Conservation (phyloP, 1,140 invertebrate genomes). For the Linepithema humile region DNA sequence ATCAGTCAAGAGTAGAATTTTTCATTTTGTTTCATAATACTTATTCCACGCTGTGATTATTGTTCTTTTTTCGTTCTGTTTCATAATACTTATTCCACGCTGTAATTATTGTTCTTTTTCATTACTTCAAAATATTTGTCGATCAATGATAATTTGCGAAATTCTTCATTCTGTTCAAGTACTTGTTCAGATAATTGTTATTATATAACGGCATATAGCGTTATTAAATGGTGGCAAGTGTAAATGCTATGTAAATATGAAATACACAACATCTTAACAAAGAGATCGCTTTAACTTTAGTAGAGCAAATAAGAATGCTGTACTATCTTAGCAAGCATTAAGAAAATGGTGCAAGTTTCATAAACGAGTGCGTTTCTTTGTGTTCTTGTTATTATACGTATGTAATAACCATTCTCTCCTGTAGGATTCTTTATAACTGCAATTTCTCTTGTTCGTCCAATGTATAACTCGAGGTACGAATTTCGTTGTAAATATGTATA, state of each 20-base stretch:
- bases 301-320: conserved; percentile 11
- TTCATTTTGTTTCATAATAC: not conserved
- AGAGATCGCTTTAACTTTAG: conserved; percentile 29
- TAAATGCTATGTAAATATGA: not conserved
- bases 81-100: not conserved
- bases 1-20: not conserved
- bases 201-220: no score
- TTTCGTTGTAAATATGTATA: not conserved
- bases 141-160: not conserved
- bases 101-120: not conserved
- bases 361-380: conserved; percentile 2
- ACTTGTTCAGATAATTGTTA: not conserved
- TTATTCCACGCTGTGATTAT: not conserved
- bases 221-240: not conserved
- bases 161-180: not conserved
- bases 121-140: no score
- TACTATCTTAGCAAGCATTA: conserved; percentile 17
- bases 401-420: not conserved
- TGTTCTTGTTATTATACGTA: conserved; percentile 13
- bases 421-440: conserved; percentile 28
- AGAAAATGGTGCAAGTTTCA: conserved; percentile 22
- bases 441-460: conserved; percentile 36
- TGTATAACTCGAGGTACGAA: not conserved
- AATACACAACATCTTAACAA: conserved; percentile 10
- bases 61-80: not conserved